Base-by-base conservation (phyloP, 2,888 invertebrate species). In the Drosophila prostipennis region DNA sequence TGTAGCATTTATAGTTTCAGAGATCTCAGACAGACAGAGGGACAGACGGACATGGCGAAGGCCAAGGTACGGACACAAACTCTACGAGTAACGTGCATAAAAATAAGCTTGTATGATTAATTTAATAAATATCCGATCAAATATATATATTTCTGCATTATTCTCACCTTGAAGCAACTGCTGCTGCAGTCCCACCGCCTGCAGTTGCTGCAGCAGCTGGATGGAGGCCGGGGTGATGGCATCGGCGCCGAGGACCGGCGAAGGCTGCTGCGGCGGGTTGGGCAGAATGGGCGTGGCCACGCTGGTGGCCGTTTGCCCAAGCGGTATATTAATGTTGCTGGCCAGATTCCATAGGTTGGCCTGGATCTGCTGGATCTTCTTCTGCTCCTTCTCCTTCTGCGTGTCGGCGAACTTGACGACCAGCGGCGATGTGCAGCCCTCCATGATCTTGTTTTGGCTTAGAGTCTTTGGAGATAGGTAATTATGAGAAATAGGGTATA, bases 361-460 rank as follows among this genome's bases (percentile, higher is more conserved):
- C 91, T 97, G 98, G 94, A 98, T 96, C 91, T 98, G 98, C 90
- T 98, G 98, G 89, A 98, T 94, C 90, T 98, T 96, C 93, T 99
- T 99, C 92, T 97, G 96, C 92, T 99, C 99, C 92, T 99, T 99
- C 91, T 99, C 99, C 92, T 99, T 98, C 92, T 99, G 99, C 72
- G 99, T 99, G 92, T 99, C 99, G 57, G 99, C 99, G 92, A 99
- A 99, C 93, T 99, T 99, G 43, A 99, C 99, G 65, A 99, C 99
- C 88, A 99, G 93, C 43, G 99, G 99, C 82, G 98, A 98, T 78
- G 98, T 98, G 93, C 99, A 99, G 53, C 99, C 99, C 93, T 99
- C 99, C 99, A 99, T 99, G 88, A 98, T 99, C 93, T 98, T 97
- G 91, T 98, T 98, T 93, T 99, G 99, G 94, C 99, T 99, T 93